phyloP scores from a whole-genome alignment of 2,888 invertebrate genomes.

The Cheilosia urbana region DNA sequence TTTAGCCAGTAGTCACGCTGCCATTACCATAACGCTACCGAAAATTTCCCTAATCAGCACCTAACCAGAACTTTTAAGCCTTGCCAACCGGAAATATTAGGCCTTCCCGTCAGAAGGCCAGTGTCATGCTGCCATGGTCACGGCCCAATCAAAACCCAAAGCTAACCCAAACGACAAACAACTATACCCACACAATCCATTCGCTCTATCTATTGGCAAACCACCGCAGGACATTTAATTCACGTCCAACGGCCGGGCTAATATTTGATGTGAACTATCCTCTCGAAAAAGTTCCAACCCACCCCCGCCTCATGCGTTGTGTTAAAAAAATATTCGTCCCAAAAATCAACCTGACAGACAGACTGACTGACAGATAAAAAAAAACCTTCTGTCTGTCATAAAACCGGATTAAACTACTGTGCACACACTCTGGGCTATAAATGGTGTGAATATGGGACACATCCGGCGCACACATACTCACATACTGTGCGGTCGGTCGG shows the following conservation, averaged over 20 bases:
- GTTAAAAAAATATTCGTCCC: constrained; percentile 45
- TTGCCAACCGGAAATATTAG: constrained; percentile 13
- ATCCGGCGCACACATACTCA: neutral
- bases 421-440: neutral
- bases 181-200: neutral
- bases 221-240: constrained; percentile 51
- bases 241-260: constrained; percentile 42
- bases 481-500: constrained; percentile 1
- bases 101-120: constrained; percentile 26
- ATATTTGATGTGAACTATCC: constrained; percentile 57
- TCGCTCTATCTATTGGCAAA: constrained; percentile 12
- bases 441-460: constrained; percentile 58
- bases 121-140: neutral
- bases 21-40: constrained; percentile 45
- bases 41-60: constrained; percentile 61
- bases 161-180: constrained; percentile 40
- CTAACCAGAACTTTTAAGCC: constrained; percentile 49
- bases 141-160: constrained; percentile 48
- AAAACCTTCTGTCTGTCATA: constrained; percentile 67
- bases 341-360: constrained; percentile 69
- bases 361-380: constrained; percentile 54
- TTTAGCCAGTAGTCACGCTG: neutral
- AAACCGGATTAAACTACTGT: constrained; percentile 66
- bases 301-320: neutral
- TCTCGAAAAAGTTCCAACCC: constrained; percentile 8